Percentiles rank a stretch among this genome's conserved stretches.
phyloP scores from a whole-genome alignment of 1,140 invertebrate genomes.

The Littorina saxatilis region DNA sequence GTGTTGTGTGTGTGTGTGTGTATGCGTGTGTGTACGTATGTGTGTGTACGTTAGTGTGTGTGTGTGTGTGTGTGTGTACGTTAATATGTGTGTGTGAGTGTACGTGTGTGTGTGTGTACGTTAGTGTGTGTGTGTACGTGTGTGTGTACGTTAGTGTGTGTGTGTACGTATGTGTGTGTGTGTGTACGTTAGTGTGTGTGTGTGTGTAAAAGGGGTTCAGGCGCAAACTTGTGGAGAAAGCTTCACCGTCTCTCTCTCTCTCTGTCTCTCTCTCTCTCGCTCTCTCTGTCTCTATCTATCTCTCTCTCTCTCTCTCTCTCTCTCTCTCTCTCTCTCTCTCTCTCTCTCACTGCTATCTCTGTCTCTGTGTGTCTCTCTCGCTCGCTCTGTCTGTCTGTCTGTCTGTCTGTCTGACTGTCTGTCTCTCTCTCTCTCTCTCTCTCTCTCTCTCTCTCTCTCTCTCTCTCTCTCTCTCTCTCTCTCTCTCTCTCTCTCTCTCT shows the following conservation, averaged over 20 bases:
- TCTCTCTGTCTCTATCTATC: not conserved
- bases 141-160: constrained; percentile 16
- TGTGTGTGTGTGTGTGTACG: constrained; percentile 15
- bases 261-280: too few species aligned
- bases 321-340: not conserved
- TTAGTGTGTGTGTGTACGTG: constrained; percentile 1
- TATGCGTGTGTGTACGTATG: not conserved
- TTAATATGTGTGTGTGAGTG: too few species aligned
- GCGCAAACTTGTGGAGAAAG: too few species aligned
- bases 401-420: constrained; percentile 16
- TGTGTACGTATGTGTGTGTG: not conserved
- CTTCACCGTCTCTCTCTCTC: too few species aligned
- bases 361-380: not conserved
- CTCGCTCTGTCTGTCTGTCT: constrained; percentile 10
- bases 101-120: constrained; percentile 4
- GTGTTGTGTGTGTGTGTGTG: not conserved
- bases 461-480: constrained; percentile 26
- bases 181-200: not conserved
- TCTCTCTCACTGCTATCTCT: not conserved
- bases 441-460: constrained; percentile 15
- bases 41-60: not conserved
- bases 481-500: constrained; percentile 27
- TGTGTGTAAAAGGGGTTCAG: too few species aligned
- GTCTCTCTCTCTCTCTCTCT: not conserved
- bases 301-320: not conserved